These are phyloP conservation scores for Plebejus melissa DNA, from an alignment of 2,888 invertebrate genomes.

Conservation along the genomic window DNA sequence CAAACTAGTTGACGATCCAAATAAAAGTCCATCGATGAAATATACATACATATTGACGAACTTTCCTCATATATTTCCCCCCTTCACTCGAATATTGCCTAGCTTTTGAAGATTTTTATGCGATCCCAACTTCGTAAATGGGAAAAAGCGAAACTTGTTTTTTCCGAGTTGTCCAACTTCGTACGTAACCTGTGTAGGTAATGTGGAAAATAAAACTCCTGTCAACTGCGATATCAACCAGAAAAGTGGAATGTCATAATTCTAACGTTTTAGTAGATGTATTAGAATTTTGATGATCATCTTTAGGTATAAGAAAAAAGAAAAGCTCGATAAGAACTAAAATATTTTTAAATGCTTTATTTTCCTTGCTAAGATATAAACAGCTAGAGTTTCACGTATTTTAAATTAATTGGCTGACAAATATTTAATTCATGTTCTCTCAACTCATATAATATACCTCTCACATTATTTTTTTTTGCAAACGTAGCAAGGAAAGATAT, in stretches of 20 bases:
- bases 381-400: not conserved
- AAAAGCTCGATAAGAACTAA: too few relatives aligned
- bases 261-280: not conserved
- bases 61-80: constrained; percentile 41
- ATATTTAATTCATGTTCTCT: too few relatives aligned
- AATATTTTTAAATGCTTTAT: not conserved
- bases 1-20: constrained; percentile 38
- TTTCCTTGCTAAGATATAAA: not conserved
- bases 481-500: not conserved
- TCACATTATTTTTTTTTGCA: not conserved
- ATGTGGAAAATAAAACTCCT: not conserved
- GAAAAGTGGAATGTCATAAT: not conserved
- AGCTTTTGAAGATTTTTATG: constrained; percentile 26
- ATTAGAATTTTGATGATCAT: not conserved
- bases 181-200: constrained; percentile 13
- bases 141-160: constrained; percentile 25
- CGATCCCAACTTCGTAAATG: constrained; percentile 25
- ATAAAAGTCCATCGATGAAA: constrained; percentile 40
- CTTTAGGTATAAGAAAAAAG: too few relatives aligned
- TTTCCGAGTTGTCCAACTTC: constrained; percentile 3
- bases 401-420: not conserved
- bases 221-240: not conserved
- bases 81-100: constrained; percentile 28
- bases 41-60: constrained; percentile 42
- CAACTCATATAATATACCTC: too few relatives aligned